Base-by-base conservation (phyloP, 2,797 vertebrate species). In the Rhincodon typus region DNA sequence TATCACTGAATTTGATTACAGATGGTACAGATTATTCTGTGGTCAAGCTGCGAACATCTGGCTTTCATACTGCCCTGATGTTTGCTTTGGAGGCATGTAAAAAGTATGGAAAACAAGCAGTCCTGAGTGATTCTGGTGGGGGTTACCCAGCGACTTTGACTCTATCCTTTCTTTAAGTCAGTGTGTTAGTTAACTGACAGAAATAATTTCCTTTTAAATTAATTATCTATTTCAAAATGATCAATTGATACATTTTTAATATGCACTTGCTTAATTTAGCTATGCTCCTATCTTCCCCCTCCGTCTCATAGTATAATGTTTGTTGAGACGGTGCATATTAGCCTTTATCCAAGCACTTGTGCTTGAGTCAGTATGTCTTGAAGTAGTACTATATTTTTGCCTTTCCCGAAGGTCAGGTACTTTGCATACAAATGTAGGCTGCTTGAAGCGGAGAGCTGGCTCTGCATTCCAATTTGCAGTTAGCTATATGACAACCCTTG, bases 11-110 rank as follows among this genome's bases (percentile, higher is more conserved):
- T 72, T 17, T 70, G 70, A 53, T 57, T 74, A 77, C 70, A 74
- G 94, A 94, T 94, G 93, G 67, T 72, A 17, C 27, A 91, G 67
- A 94, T 94, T 74, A 72, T 66, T 38, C n/a, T 74, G 30, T 95
- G 94, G 70, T 57, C 38, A 95, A 95, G 50, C 42, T 72, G 3
- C 17, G 0, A 94, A 74, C 27, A 95, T 95, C 70, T 77, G 69
- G 46, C 30, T 72, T 77, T 95, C 70, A 95, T 57, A 46, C 94
- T 77, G 74, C 50, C 42, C 27, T 94, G 42, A 94, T 30, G 27
- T 91, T 66, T 90, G 30, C 88, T 69, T 8, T 93, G 38, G 17
- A 93, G 21, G 2, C n/a, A 66, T 67, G 34, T 67, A 57, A 91
- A 2, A 62, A 91, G n/a, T 67, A 66, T 67, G 67, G 57, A 91